Evolutionary conservation across 2,888 invertebrate species (phyloP), one percentile per base, ranked within the genome.

Genomic region (Notodonta ziczac): DNA sequence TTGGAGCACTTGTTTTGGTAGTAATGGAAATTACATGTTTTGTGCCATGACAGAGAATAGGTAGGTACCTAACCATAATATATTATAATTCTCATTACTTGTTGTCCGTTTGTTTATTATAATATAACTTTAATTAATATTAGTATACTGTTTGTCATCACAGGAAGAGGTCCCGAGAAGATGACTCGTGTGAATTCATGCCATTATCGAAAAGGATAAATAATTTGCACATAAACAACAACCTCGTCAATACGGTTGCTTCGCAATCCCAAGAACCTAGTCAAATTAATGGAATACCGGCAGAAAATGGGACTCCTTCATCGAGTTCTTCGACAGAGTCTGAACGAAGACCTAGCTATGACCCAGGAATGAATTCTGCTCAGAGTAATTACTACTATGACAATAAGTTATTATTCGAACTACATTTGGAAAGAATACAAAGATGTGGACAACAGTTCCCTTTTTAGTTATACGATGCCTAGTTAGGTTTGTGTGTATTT

Each of bases 181-280:
- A 97, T 80, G 97, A 97, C 73, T 94, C 95, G 48, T 95, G 95
- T 78, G 98, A 98, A 81, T 98, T 97, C 78, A 96, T 97, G 94
- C 98, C 98, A 59, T 89, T 98, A 59, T 98, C 98, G 13, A 98
- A 98, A 87, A 95, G 98, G 81, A 98, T 98, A 77, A 98, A 98
- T 86, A 98, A 98, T 91, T 94, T 98, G 58, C 97, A 98, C 81
- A 96, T 97, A 76, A 97, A 96, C 83, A 95, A 95, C 83, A 94
- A 86, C 69, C 81, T 93, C 46, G 76, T 80, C n/a, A 86, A 74
- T 70, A 71, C 83, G 56, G 74, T 73, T 71, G 63, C 73, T 67
- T 70, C 80, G 61, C 87, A 86, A 71, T 74, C 80, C 50, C 83
- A 84, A 78, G 86, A 87, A 68, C 69, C 84, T 79, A 88, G 80